A percentile compares a stretch with the other conserved stretches of the same genome.
Evolutionary conservation across 2,888 invertebrate species (phyloP).

Genomic region (Eupithecia tripunctaria): DNA sequence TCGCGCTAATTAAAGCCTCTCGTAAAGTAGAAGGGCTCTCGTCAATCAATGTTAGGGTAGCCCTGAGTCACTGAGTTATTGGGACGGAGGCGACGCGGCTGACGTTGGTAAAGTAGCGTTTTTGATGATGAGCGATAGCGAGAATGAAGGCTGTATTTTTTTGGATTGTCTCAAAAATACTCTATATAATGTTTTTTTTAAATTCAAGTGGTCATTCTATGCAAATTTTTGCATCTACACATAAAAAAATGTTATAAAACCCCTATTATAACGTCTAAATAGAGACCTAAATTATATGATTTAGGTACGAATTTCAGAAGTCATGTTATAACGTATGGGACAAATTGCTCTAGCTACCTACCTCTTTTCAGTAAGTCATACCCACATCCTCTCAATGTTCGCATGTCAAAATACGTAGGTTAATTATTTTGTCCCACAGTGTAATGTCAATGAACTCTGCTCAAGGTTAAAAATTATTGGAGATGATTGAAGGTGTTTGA

Average conservation of each 20-base stretch:
- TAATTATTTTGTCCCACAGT: constrained; percentile 50
- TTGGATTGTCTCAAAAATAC: not conserved
- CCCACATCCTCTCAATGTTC: constrained; percentile 4
- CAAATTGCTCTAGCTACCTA: not conserved
- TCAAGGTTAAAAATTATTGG: constrained; percentile 69
- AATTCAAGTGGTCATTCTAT: not conserved
- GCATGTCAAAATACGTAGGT: constrained; percentile 37
- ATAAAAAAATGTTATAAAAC: not conserved
- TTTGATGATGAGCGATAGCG: constrained; percentile 9
- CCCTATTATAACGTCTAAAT: not conserved
- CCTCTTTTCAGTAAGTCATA: not conserved
- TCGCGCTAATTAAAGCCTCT: constrained; percentile 75
- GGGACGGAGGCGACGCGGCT: constrained; percentile 50
- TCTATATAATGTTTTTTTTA: not conserved
- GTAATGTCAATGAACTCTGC: constrained; percentile 61
- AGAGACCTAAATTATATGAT: not conserved
- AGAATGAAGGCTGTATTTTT: not conserved
- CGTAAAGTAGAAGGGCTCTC: constrained; percentile 71
- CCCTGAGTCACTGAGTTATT: constrained; percentile 64
- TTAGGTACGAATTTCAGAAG: not conserved
- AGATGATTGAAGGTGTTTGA: constrained; percentile 42
- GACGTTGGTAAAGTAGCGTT: constrained; percentile 13
- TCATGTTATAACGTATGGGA: not conserved
- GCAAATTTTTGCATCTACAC: not conserved
- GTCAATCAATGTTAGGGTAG: constrained; percentile 75